Evolutionary conservation across 1,140 invertebrate genomes (phyloP).

Genomic region (Caenorhabditis brenneri): DNA sequence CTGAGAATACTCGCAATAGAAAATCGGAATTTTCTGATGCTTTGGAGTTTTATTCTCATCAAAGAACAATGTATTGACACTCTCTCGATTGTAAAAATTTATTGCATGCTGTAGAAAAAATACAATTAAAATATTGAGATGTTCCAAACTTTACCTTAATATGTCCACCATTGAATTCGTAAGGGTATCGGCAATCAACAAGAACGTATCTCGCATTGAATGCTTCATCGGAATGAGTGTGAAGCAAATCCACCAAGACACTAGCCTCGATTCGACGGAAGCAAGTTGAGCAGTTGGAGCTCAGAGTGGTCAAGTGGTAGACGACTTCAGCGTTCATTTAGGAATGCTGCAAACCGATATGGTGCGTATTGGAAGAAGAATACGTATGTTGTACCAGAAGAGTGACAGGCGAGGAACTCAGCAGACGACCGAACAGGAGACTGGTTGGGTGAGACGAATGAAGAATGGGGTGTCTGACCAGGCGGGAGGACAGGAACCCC

Average conservation of each 20-base stretch:
- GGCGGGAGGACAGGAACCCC: no score
- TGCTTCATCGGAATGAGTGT: constrained; percentile 48
- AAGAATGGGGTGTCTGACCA: no score
- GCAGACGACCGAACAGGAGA: no score
- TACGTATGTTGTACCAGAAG: no score
- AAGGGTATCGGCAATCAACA: constrained; percentile 83
- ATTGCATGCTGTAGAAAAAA: constrained; percentile 55
- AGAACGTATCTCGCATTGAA: constrained; percentile 67
- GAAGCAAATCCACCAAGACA: constrained; percentile 56
- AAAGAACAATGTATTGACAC: constrained; percentile 48
- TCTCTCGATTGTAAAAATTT: constrained; percentile 49
- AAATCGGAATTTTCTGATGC: constrained; percentile 63
- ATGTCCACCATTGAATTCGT: constrained; percentile 93
- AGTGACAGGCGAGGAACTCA: no score
- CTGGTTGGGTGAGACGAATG: no score
- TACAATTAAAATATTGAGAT: constrained; percentile 84
- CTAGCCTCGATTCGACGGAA: constrained; percentile 59
- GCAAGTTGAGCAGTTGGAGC: no score
- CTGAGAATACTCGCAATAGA: constrained; percentile 93
- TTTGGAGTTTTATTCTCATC: neutral
- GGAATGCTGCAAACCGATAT: no score
- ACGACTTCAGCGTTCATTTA: no score
- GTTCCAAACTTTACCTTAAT: constrained; percentile 77
- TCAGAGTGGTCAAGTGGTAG: no score
- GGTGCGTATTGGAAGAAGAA: no score